phyloP scores from a whole-genome alignment of 2,888 invertebrate genomes.

The Pogonocherus hispidulus region DNA sequence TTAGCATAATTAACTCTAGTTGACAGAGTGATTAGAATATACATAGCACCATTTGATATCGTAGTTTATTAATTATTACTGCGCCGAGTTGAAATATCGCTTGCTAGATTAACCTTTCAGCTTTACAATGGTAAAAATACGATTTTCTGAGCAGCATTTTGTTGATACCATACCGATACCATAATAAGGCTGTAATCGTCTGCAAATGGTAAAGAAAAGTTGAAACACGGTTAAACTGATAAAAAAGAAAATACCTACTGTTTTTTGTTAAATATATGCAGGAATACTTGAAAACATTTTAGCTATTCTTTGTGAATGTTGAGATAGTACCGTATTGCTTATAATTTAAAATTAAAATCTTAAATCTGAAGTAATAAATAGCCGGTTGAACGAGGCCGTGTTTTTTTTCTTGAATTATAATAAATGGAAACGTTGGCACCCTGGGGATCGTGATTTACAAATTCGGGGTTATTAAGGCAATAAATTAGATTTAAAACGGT shows the following conservation, averaged over 20 bases:
- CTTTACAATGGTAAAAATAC: too few species aligned
- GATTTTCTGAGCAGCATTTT: too few species aligned
- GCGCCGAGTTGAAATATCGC: background rate
- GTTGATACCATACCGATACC: too few species aligned
- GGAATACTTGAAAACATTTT: too few species aligned
- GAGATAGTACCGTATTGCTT: constrained; percentile 10
- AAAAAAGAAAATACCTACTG: too few species aligned
- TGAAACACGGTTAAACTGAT: too few species aligned
- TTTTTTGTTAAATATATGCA: too few species aligned
- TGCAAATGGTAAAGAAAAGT: too few species aligned
- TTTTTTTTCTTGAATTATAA: constrained; percentile 1
- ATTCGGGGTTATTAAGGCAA: background rate
- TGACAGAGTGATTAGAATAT: constrained; percentile 10
- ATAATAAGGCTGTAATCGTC: too few species aligned
- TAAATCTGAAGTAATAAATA: constrained; percentile 21
- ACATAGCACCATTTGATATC: constrained; percentile 14
- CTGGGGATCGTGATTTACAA: constrained; percentile 6
- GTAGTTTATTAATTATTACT: constrained; percentile 22
- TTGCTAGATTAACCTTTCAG: constrained; percentile 18
- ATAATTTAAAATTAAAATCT: constrained; percentile 21
- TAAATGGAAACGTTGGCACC: background rate
- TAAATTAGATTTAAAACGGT: background rate
- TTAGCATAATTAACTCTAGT: constrained; percentile 26
- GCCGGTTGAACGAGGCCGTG: background rate
- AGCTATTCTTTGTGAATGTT: too few species aligned